phyloP scores from a whole-genome alignment of 2,888 invertebrate species.

The Serrognathus titanus region DNA sequence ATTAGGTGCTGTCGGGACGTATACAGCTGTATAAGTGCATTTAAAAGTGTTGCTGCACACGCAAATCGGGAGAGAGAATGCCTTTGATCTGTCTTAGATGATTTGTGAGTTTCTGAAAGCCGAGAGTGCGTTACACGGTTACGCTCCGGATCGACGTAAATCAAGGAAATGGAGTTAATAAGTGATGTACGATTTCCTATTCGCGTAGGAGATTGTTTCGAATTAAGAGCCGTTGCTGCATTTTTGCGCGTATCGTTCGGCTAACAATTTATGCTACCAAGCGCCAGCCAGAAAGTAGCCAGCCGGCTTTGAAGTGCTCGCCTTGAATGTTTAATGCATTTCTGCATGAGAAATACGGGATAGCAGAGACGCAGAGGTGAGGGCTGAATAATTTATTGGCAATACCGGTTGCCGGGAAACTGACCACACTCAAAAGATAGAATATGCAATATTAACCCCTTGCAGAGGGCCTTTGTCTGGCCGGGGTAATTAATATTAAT shows the following conservation, averaged over 20 bases:
- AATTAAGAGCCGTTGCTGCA: no score
- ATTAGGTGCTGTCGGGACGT: slow-evolving; percentile 17
- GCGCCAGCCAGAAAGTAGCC: no score
- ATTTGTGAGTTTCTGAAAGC: slow-evolving; percentile 18
- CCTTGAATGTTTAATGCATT: not conserved
- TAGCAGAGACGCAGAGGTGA: slow-evolving; percentile 16
- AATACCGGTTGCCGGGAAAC: slow-evolving; percentile 33
- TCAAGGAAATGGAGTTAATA: slow-evolving; percentile 15
- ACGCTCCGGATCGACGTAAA: slow-evolving; percentile 14
- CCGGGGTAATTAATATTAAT: slow-evolving; percentile 21
- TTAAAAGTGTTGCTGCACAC: slow-evolving; percentile 19
- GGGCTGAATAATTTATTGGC: slow-evolving; percentile 32
- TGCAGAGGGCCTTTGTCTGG: slow-evolving; percentile 27
- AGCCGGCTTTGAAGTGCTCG: no score
- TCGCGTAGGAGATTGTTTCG: not conserved
- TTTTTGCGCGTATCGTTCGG: no score
- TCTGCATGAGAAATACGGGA: slow-evolving; percentile 3
- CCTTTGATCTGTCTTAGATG: slow-evolving; percentile 22
- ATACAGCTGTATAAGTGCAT: slow-evolving; percentile 21
- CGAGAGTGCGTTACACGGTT: slow-evolving; percentile 10
- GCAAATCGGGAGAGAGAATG: slow-evolving; percentile 17
- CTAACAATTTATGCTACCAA: no score
- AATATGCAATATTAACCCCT: slow-evolving; percentile 35
- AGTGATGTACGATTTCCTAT: slow-evolving; percentile 16
- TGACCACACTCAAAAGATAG: slow-evolving; percentile 35